Percentiles rank a stretch among this genome's conserved stretches.
phyloP scores from a whole-genome alignment of 2,888 invertebrate species.

The Leucoptera coffeella region DNA sequence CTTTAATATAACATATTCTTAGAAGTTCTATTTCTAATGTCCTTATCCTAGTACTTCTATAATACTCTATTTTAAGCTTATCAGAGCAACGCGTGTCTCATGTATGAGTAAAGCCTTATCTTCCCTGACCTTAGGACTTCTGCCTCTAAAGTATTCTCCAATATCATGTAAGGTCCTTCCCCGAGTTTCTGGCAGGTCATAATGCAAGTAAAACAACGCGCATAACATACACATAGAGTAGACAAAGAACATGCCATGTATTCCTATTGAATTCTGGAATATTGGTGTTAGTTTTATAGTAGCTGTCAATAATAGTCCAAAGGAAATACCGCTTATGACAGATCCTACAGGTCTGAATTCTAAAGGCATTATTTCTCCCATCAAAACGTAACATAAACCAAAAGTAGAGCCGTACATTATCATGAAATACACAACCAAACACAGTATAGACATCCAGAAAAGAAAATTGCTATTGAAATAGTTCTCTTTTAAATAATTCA shows the following conservation, averaged over 20 bases:
- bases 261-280: conserved; percentile 1
- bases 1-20: too few species aligned
- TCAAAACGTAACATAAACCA: conserved; percentile 3
- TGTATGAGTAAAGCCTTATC: neutral
- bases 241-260: conserved; percentile 4
- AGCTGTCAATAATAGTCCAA: neutral
- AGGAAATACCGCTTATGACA: conserved; percentile 3
- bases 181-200: conserved; percentile 3
- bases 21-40: too few species aligned
- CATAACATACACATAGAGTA: conserved; percentile 1
- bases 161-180: conserved; percentile 4
- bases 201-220: conserved; percentile 3
- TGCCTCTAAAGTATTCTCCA: conserved; percentile 2
- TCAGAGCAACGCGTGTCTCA: too few species aligned
- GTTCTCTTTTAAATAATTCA: neutral
- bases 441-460: conserved; percentile 1
- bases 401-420: conserved; percentile 1
- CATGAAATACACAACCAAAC: conserved; percentile 3
- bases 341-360: conserved; percentile 5
- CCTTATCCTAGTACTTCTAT: too few species aligned
- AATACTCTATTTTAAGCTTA: too few species aligned
- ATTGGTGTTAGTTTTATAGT: conserved; percentile 2
- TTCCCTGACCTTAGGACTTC: conserved; percentile 1
- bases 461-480: conserved; percentile 1
- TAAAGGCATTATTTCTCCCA: conserved; percentile 5